Evolutionary conservation across 2,797 vertebrate species (phyloP).

Genomic region (Ptychobarbus kaznakovi): DNA sequence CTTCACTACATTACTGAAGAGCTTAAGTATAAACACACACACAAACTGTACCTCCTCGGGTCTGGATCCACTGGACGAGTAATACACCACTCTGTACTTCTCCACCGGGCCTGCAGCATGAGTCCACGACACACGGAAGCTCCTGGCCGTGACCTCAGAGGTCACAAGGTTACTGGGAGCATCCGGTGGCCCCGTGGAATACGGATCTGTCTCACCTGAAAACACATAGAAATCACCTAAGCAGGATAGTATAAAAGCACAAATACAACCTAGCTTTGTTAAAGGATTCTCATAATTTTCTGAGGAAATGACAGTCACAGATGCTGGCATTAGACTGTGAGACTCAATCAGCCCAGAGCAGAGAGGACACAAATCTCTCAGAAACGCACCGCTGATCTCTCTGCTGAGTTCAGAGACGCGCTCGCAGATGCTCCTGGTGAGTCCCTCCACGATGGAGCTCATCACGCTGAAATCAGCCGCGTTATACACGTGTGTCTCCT

Average conservation of each 20-base stretch:
- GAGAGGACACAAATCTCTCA: not conserved
- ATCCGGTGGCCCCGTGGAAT: constrained; percentile 59
- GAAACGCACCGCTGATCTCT: constrained; percentile 83
- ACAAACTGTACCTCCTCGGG: constrained; percentile 88
- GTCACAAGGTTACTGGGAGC: constrained; percentile 86
- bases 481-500: constrained; percentile 92
- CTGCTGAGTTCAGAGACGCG: constrained; percentile 88
- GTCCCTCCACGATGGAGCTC: constrained; percentile 90
- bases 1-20: not conserved
- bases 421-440: constrained; percentile 88
- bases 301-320: not conserved
- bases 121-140: constrained; percentile 90
- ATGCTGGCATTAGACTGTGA: not conserved
- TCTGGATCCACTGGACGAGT: constrained; percentile 88
- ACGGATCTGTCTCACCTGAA: constrained; percentile 55
- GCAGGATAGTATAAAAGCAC: not conserved
- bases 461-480: constrained; percentile 95
- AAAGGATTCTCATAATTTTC: not conserved
- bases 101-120: constrained; percentile 88
- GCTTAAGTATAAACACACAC: not conserved
- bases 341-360: not conserved
- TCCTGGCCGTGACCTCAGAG: constrained; percentile 90
- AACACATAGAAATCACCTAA: not conserved
- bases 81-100: constrained; percentile 95
- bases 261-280: not conserved